Evolutionary conservation across 2,113 vertebrate species (phyloP).

Genomic region (Lipotes vexillifer): DNA sequence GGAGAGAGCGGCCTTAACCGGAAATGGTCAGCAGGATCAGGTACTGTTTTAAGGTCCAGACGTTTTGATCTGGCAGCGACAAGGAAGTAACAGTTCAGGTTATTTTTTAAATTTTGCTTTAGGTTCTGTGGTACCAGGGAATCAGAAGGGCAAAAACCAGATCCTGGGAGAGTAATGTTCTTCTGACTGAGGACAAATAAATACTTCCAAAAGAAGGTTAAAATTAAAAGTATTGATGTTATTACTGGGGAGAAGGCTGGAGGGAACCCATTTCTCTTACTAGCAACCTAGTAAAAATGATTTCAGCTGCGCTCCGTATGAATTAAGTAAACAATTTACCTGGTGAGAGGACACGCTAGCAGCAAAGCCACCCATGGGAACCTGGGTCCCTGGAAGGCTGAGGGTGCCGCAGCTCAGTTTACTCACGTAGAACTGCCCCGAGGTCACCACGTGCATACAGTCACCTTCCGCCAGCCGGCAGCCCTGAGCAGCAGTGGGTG

Average conservation of each 20-base stretch:
- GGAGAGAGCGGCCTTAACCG: neutral
- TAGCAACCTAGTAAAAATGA: neutral
- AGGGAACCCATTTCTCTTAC: slow-evolving; percentile 22
- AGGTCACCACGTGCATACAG: neutral
- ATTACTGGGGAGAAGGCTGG: slow-evolving; percentile 7
- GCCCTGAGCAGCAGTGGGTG: neutral
- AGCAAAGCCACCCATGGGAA: neutral
- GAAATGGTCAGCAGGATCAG: neutral
- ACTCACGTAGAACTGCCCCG: neutral
- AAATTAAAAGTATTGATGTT: slow-evolving; percentile 28
- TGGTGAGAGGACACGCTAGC: neutral
- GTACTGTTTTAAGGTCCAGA: neutral
- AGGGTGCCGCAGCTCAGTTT: neutral
- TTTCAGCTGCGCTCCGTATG: slow-evolving; percentile 1
- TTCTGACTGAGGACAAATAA: neutral
- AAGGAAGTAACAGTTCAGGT: neutral
- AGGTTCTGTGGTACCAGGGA: neutral
- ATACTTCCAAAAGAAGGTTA: neutral
- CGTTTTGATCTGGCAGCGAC: neutral
- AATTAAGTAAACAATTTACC: slow-evolving; percentile 20
- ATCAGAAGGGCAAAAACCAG: neutral
- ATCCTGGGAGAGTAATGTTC: neutral
- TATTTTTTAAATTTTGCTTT: neutral
- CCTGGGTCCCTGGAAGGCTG: neutral
- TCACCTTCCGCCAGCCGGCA: neutral